phyloP scores from a whole-genome alignment of 2,888 invertebrate genomes.

The Nudaria mundana region DNA sequence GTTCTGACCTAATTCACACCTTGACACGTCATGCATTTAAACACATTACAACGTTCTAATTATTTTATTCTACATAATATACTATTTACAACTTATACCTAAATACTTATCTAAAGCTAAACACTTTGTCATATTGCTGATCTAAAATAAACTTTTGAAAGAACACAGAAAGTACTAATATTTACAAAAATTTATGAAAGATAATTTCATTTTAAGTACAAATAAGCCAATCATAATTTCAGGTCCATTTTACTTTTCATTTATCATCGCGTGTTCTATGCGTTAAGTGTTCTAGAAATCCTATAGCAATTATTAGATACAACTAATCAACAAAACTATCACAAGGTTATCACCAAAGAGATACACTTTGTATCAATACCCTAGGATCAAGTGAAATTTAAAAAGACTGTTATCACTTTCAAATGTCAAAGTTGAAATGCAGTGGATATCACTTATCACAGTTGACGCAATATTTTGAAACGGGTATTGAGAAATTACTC shows the following conservation, averaged over 20 bases:
- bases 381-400: constrained; percentile 26
- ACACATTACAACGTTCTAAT: constrained; percentile 13
- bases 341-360: constrained; percentile 64
- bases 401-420: constrained; percentile 29
- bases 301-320: constrained; percentile 42
- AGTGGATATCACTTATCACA: constrained; percentile 10
- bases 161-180: constrained; percentile 22
- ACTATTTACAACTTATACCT: constrained; percentile 29
- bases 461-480: constrained; percentile 20
- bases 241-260: constrained; percentile 34
- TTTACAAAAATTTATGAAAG: constrained; percentile 21
- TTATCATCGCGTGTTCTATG: constrained; percentile 75
- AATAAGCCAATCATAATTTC: constrained; percentile 63
- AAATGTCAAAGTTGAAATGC: constrained; percentile 6
- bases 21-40: constrained; percentile 12
- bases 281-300: constrained; percentile 54
- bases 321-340: constrained; percentile 56
- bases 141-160: constrained; percentile 26
- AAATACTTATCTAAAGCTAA: background rate
- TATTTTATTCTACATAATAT: constrained; percentile 26
- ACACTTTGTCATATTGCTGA: constrained; percentile 5
- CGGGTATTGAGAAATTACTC: constrained; percentile 1
- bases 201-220: constrained; percentile 67
- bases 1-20: constrained; percentile 27
- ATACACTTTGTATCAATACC: constrained; percentile 29